A percentile compares a stretch with the other conserved stretches of the same genome.
These are phyloP conservation scores for Leptinotarsa juncta DNA, from an alignment of 2,888 invertebrate genomes.

Conservation along the genomic window DNA sequence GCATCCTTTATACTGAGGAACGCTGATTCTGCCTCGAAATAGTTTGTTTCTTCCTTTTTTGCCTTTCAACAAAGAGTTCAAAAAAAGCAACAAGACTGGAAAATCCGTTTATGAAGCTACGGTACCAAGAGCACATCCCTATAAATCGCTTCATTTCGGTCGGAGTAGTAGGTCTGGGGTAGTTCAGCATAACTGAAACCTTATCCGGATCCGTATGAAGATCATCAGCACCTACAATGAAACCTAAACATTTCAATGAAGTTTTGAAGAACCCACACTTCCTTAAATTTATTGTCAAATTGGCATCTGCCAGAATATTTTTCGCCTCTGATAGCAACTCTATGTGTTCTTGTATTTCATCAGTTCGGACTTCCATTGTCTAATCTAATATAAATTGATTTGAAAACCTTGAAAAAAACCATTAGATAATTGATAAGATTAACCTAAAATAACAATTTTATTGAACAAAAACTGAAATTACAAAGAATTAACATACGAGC, in stretches of 20 bases:
- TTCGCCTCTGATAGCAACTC: not conserved
- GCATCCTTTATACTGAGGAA: constrained; percentile 47
- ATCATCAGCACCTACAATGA: constrained; percentile 41
- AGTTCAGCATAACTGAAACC: constrained; percentile 48
- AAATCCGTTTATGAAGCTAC: constrained; percentile 48
- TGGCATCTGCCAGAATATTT: constrained; percentile 8
- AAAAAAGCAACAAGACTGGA: constrained; percentile 46
- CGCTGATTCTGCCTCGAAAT: constrained; percentile 44
- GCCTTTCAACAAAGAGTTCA: constrained; percentile 39
- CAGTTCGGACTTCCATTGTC: too few species aligned
- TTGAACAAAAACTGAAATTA: too few species aligned
- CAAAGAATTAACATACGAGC: too few species aligned
- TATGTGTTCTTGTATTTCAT: not conserved
- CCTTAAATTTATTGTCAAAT: constrained; percentile 47
- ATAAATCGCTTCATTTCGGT: constrained; percentile 52
- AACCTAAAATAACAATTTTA: too few species aligned
- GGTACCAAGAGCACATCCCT: constrained; percentile 50
- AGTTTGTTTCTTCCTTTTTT: constrained; percentile 40
- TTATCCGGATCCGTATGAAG: constrained; percentile 51
- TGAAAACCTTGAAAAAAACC: too few species aligned
- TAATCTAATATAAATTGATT: too few species aligned
- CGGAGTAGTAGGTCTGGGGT: constrained; percentile 42
- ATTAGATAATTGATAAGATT: too few species aligned
- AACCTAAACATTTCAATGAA: constrained; percentile 48
- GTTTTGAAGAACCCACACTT: constrained; percentile 40